Evolutionary conservation across 2,113 vertebrate genomes (phyloP).

Genomic region (Aix galericulata): DNA sequence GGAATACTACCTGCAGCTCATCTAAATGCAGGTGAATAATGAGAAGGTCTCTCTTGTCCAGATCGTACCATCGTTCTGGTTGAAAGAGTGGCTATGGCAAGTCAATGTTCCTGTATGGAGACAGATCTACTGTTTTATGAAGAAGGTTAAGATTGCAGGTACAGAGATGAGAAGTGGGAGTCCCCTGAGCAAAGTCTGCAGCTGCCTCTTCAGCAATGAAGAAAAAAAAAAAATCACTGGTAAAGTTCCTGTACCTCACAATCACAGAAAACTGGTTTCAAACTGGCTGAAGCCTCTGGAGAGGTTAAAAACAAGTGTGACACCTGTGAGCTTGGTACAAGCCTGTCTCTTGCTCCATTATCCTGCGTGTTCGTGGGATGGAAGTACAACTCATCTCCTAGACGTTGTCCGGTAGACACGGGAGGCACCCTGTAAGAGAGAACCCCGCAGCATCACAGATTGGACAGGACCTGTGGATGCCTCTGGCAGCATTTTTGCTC

Average conservation of each 20-base stretch:
- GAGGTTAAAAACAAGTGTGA: not conserved
- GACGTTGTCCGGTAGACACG: not conserved
- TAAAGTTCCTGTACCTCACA: slow-evolving; percentile 64
- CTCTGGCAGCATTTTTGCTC: not conserved
- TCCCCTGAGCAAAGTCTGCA: slow-evolving; percentile 72
- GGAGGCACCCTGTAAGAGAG: slow-evolving; percentile 5
- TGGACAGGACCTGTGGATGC: not conserved
- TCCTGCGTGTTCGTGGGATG: not conserved
- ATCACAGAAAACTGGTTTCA: not conserved
- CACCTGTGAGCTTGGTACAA: not conserved
- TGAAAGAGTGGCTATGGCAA: not conserved
- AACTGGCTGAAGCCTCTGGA: not conserved
- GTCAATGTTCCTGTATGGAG: not conserved
- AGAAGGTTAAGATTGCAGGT: slow-evolving; percentile 2
- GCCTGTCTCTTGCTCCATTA: slow-evolving; percentile 1
- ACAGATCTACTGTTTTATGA: not conserved
- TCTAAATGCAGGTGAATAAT: not conserved
- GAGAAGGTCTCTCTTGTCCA: not conserved
- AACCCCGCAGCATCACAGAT: not conserved
- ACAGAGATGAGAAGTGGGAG: slow-evolving; percentile 54
- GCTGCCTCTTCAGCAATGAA: slow-evolving; percentile 45
- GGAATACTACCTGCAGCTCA: not conserved
- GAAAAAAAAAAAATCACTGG: slow-evolving; percentile 14
- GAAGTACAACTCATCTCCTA: slow-evolving; percentile 9
- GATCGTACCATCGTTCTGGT: not conserved